Base-by-base conservation (phyloP, 2,113 vertebrate genomes). In the Hypomesus transpacificus region DNA sequence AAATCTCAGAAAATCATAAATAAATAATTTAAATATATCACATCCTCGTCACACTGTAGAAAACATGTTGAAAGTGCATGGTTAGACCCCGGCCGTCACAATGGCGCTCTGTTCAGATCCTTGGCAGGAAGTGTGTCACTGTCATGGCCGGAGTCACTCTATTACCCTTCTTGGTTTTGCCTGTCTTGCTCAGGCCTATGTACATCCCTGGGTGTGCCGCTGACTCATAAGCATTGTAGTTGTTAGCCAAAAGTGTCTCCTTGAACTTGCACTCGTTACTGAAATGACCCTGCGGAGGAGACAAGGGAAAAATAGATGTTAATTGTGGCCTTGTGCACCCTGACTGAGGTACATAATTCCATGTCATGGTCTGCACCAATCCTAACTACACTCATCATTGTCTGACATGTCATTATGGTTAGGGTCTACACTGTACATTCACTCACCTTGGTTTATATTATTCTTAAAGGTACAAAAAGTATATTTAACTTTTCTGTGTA, bases 181-280 rank as follows among this genome's bases (percentile, higher is more conserved):
- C 97, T 0, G 92, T 95, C 91, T 95, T 98, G 86, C 95, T 94
- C 59, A 98, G 89, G 73, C 94, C 97, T 7, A 98, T 94, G 89
- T 95, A 98, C 94, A 95, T 93, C 82, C 94, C 92, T 0, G 95
- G 92, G 68, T 95, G 87, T n/a, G 80, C 83, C 61, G 88, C 84
- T 22, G 96, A 96, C 77, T 98, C 96, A 0, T 98, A 98, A 9
- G 94, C 95, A 1, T 98, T 98, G 84, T 98, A 98, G 88, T 98
- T 97, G 89, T 98, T 98, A 68, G 95, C 94, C 59, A 98, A 93
- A 9, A 98, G 90, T 0, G 84, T 94, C 84, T 98, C 97, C 86
- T 90, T 96, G 91, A 98, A 98, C 89, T 94, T 95, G 89, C 95
- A 98, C 73, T 98, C 95, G 0, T 95, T 88, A 0, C 83, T 94